Evolutionary conservation across 2,888 invertebrate species (phyloP), one percentile per base, ranked within the genome.

Genomic region (Cosmorhoe ocellata): DNA sequence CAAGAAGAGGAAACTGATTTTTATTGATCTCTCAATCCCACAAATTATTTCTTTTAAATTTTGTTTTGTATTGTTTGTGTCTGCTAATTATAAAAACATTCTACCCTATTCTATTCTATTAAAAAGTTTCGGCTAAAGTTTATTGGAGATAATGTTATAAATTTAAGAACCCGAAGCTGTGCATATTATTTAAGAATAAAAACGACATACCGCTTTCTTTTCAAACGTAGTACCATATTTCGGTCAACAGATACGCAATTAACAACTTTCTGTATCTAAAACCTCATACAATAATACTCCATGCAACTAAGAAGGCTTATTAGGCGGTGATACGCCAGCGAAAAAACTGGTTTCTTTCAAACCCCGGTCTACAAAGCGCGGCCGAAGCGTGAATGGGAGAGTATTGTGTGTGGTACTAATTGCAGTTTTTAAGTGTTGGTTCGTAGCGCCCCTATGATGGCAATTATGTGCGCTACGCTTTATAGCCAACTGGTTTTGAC

Each of bases 401-500:
- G 49, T 43, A 52, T 55, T 57, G 59, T 59, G 51, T 46, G 11
- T 32, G 36, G 40, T 41, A 41, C 58, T 62, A 58, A 62, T 59
- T 62, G 58, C 52, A 22, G 48, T 42, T 55, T 56, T 54, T 39
- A 51, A 56, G 46, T 47, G 34, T 36, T 32, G 50, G 41, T 30
- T 46, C 24, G 30, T 22, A 14, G 45, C 33, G 43, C 32, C 43
- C 51, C 46, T 50, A 56, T 51, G 51, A 54, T 54, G 60, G 56
- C 53, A 58, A 58, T 60, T 56, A 58, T 50, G 58, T 47, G 31
- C 53, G 55, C 56, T 48, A 49, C 40, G 52, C 45, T 55, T 51
- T 57, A 54, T 44, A 46, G 10, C 11, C 9, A 10, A 14, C 27
- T 10, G 26, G 9, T 2, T 10, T 22, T 43, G n/a, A 14, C 37